Evolutionary conservation across 2,888 invertebrate genomes (phyloP).

Genomic region (Chloromyia formosa): DNA sequence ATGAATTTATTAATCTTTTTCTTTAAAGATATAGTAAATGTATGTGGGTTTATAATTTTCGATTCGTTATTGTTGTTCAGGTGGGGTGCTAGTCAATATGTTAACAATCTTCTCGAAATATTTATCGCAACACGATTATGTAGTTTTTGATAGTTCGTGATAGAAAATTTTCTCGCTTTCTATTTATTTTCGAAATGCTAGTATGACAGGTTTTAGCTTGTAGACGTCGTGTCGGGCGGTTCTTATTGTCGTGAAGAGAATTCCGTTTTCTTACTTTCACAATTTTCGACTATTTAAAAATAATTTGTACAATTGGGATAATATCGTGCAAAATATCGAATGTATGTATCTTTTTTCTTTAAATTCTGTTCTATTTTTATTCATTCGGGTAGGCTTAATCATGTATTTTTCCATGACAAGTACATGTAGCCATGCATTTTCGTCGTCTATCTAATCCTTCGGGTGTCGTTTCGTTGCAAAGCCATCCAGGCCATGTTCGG

Average conservation of each 20-base stretch:
- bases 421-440: conserved; percentile 78
- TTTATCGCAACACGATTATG: neutral
- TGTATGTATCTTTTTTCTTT: too few species aligned
- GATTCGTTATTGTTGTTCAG: neutral
- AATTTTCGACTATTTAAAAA: conserved; percentile 15
- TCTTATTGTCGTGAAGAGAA: neutral
- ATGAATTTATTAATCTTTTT: neutral
- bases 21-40: neutral
- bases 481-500: conserved; percentile 68
- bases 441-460: conserved; percentile 66
- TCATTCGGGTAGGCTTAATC: conserved; percentile 51
- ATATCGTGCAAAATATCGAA: conserved; percentile 12
- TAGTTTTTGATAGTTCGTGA: neutral
- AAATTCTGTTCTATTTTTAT: neutral
- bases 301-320: conserved; percentile 38
- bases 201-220: neutral
- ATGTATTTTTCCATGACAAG: conserved; percentile 70
- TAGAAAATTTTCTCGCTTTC: too few species aligned
- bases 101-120: neutral
- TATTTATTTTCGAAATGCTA: too few species aligned
- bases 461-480: conserved; percentile 67
- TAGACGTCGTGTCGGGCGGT: too few species aligned
- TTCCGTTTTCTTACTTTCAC: neutral
- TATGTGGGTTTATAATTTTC: neutral
- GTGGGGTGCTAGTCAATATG: neutral